Percentiles rank a stretch among this genome's conserved stretches.
Conservation (phyloP, 2,797 vertebrate species). For the Bryconaethiops microstoma region DNA sequence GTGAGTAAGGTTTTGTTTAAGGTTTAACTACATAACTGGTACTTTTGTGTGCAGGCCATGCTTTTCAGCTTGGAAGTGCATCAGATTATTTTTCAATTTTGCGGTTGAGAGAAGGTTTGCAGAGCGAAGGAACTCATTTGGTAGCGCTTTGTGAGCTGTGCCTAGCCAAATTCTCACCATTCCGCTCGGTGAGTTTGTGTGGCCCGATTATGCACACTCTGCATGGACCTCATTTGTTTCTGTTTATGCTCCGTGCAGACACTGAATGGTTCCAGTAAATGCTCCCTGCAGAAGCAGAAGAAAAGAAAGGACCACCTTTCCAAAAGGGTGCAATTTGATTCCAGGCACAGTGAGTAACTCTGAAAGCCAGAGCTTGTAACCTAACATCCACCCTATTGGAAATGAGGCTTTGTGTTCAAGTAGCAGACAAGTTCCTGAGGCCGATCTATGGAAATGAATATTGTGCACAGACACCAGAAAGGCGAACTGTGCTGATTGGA, state of each 20-base stretch:
- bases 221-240: slow-evolving; percentile 62
- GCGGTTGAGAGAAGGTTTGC: slow-evolving; percentile 71
- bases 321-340: slow-evolving; percentile 47
- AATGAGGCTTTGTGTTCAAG: slow-evolving; percentile 42
- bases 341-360: slow-evolving; percentile 50
- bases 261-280: slow-evolving; percentile 57
- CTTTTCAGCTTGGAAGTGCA: slow-evolving; percentile 65
- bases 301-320: slow-evolving; percentile 48
- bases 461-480: slow-evolving; percentile 21
- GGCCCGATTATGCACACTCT: slow-evolving; percentile 45
- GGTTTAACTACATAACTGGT: slow-evolving; percentile 22
- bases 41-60: slow-evolving; percentile 41
- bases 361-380: slow-evolving; percentile 43
- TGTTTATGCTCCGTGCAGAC: slow-evolving; percentile 61
- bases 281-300: slow-evolving; percentile 54
- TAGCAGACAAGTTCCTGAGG: slow-evolving; percentile 44
- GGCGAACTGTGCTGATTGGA: slow-evolving; percentile 21
- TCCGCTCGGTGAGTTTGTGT: slow-evolving; percentile 44
- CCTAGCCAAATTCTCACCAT: slow-evolving; percentile 35
- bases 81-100: slow-evolving; percentile 74
- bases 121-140: slow-evolving; percentile 12
- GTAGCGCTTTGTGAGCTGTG: slow-evolving; percentile 32
- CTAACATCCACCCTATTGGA: slow-evolving; percentile 38
- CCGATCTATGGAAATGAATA: slow-evolving; percentile 39
- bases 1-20: slow-evolving; percentile 35